Conservation (phyloP, 2,113 vertebrate species). For the Etia nguti region DNA sequence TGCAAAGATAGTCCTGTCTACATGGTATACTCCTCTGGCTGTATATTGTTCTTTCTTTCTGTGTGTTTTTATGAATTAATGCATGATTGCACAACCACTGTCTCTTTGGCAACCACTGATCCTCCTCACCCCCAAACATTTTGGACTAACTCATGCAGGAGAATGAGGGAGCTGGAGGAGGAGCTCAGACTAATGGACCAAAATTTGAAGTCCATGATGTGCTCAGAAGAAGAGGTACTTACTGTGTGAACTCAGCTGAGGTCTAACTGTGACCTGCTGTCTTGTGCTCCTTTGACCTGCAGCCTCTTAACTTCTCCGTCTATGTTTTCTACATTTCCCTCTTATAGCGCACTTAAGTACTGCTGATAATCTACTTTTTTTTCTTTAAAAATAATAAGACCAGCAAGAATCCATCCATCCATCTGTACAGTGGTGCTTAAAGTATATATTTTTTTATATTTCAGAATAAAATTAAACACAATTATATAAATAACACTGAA, state of each 20-base stretch:
- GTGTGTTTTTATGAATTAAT: conserved; percentile 55
- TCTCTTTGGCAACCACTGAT: conserved; percentile 5
- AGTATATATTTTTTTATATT: not conserved
- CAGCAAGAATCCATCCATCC: not conserved
- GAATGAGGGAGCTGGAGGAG: conserved; percentile 88
- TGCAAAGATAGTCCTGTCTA: conserved; percentile 9
- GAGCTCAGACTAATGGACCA: conserved; percentile 95
- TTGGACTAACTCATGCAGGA: conserved; percentile 78
- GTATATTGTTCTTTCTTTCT: conserved; percentile 26
- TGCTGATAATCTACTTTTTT: not conserved
- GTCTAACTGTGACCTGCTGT: not conserved
- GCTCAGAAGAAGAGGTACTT: conserved; percentile 97
- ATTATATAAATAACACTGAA: not conserved
- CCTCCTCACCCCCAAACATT: not conserved
- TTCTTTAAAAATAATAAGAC: not conserved
- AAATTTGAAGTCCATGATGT: conserved; percentile 93
- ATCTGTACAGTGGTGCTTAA: not conserved
- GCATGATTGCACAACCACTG: conserved; percentile 41
- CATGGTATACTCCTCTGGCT: conserved; percentile 25
- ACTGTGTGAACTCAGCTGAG: not conserved
- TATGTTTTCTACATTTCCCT: not conserved
- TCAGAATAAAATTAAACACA: not conserved
- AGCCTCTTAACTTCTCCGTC: not conserved
- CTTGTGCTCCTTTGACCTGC: conserved; percentile 4
- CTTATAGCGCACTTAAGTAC: not conserved